phyloP scores from a whole-genome alignment of 2,797 vertebrate species.

The Lagorchestes hirsutus region DNA sequence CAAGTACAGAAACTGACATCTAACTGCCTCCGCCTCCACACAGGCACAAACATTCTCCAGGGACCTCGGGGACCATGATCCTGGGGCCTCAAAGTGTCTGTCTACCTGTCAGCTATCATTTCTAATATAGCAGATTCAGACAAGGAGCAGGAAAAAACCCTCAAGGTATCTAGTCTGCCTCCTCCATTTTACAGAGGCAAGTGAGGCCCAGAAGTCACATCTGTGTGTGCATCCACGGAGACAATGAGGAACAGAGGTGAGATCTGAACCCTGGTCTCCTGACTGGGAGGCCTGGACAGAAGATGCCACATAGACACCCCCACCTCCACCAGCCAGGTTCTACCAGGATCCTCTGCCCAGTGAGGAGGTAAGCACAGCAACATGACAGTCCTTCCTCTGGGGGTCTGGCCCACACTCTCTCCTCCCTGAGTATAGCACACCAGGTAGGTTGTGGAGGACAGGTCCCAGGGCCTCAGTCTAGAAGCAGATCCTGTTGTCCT shows the following conservation, averaged over 20 bases:
- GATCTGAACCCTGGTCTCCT: neutral
- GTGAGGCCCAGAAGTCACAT: neutral
- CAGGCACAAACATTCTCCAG: neutral
- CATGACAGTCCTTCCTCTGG: too few relatives aligned
- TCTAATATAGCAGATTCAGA: neutral
- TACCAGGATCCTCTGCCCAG: too few relatives aligned
- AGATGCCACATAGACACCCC: too few relatives aligned
- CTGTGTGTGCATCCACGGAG: neutral
- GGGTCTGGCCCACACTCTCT: neutral
- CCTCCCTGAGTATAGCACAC: neutral
- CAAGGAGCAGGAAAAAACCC: neutral
- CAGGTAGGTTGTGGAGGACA: neutral
- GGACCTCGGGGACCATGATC: neutral
- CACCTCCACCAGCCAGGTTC: too few relatives aligned
- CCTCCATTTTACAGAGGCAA: too few relatives aligned
- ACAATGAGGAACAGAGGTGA: neutral
- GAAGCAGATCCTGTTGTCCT: neutral
- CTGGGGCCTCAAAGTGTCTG: neutral
- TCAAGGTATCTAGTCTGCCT: neutral
- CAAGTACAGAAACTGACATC: neutral
- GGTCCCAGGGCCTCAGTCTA: too few relatives aligned
- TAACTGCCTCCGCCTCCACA: neutral
- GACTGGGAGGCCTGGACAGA: too few relatives aligned
- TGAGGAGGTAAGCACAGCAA: too few relatives aligned
- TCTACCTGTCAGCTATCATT: neutral